These are phyloP conservation scores for Gymnodraco acuticeps DNA, from an alignment of 2,797 vertebrate species.

Conservation along the genomic window DNA sequence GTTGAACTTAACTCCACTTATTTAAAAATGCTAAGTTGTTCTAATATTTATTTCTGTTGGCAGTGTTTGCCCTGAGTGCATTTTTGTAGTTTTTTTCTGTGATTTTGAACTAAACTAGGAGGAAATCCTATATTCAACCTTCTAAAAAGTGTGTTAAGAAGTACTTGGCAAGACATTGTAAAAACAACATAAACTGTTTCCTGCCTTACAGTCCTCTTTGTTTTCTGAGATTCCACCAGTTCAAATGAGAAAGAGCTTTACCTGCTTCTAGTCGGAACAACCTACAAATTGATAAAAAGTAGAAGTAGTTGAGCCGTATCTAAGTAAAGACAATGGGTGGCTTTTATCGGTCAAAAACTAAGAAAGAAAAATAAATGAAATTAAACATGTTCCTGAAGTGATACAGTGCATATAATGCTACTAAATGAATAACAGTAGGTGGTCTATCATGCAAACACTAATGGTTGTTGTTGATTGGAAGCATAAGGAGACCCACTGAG, in stretches of 20 bases:
- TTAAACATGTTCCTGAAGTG: background rate
- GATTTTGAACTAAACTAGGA: background rate
- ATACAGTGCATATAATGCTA: background rate
- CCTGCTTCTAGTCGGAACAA: background rate
- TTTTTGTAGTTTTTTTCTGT: background rate
- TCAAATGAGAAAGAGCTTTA: background rate
- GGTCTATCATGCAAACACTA: background rate
- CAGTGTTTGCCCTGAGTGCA: background rate
- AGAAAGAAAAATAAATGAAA: background rate
- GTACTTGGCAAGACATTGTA: background rate
- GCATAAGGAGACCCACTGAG: background rate
- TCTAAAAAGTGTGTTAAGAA: background rate
- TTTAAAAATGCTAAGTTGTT: slow-evolving; percentile 1
- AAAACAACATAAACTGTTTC: slow-evolving; percentile 3
- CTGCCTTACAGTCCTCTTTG: background rate
- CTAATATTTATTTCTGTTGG: background rate
- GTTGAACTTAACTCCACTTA: background rate
- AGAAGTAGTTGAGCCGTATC: background rate
- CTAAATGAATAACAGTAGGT: background rate
- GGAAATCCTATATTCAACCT: background rate
- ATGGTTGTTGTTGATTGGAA: slow-evolving; percentile 10
- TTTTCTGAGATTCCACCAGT: background rate
- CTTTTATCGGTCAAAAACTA: background rate
- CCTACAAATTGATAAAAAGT: background rate
- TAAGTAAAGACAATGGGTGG: background rate